phyloP scores from a whole-genome alignment of 1,140 invertebrate genomes.

The Rhysida immarginata region DNA sequence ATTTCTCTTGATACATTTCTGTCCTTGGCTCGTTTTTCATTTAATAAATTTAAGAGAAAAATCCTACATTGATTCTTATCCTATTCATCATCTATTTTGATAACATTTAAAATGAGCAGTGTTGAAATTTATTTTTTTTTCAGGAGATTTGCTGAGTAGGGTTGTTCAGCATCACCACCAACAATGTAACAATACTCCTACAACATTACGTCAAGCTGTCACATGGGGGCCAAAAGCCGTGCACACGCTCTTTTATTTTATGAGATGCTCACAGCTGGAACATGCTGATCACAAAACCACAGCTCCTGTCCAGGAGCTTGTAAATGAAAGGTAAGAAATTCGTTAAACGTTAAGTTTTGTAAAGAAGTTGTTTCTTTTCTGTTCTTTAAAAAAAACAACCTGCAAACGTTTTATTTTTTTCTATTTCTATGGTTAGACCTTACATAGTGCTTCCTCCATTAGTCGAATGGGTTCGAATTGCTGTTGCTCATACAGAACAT shows the following conservation, averaged over 20 bases:
- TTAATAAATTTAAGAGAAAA: no score
- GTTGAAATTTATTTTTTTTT: background rate
- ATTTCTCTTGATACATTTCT: no score
- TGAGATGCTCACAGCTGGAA: constrained; percentile 71
- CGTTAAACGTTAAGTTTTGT: no score
- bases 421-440: constrained; percentile 28
- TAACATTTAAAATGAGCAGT: no score
- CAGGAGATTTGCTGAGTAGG: constrained; percentile 45
- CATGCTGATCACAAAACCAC: constrained; percentile 35
- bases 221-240: constrained; percentile 48
- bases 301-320: constrained; percentile 50
- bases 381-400: no score
- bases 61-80: no score
- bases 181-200: constrained; percentile 7
- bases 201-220: constrained; percentile 15
- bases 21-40: no score
- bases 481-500: constrained; percentile 62
- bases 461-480: constrained; percentile 70
- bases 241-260: constrained; percentile 70
- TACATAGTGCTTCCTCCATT: constrained; percentile 72
- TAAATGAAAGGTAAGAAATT: constrained; percentile 49
- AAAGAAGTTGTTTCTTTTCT: no score
- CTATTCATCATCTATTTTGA: no score
- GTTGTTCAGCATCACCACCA: constrained; percentile 30
- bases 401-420: background rate